Evolutionary conservation across 2,797 vertebrate species (phyloP), one percentile per base, ranked within the genome.

Genomic region (Nyctibius grandis): DNA sequence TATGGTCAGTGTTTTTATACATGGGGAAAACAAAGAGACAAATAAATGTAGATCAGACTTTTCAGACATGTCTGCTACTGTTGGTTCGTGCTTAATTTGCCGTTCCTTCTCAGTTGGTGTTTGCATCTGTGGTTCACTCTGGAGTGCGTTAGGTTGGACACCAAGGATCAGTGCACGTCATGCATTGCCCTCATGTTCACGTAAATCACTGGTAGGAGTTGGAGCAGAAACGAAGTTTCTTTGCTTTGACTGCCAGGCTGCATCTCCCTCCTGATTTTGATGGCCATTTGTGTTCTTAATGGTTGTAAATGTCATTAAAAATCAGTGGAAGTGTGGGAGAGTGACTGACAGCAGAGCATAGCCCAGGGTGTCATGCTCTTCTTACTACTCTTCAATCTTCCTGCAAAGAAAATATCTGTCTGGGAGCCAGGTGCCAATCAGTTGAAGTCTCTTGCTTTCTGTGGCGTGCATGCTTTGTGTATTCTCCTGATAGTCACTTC

Each of bases 221-320:
- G 73, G 65, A 89, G 57, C 33, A 88, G 73, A 74, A 82, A 61
- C 2, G 0, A 70, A 40, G 25, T 88, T 57, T 75, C 69, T 77
- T 72, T 91, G 45, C 61, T 88, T 78, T 93, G 80, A 15, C 61
- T 15, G 14, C 83, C 48, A 42, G 51, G n/a, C 54, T 72, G 31
- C 25, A 19, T 67, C 56, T 88, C 34, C 22, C 53, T 80, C 38
- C 68, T 48, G 60, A 33, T 82, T 93, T 77, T 68, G 92, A 50
- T 74, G 92, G 78, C 84, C 93, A 26, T 70, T 92, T 5, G 1
- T 93, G 93, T 91, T 77, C 56, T 82, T 91, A 90, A 82, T 76
- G 47, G 38, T 70, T 94, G 81, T 92, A 91, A 89, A 84, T 82
- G 80, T 91, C 54, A 36, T 90, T 83, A 92, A 82, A 89, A 96